A percentile compares a stretch with the other conserved stretches of the same genome.
Evolutionary conservation across 1,140 invertebrate species (phyloP).

Genomic region (Scaptomyza montana): DNA sequence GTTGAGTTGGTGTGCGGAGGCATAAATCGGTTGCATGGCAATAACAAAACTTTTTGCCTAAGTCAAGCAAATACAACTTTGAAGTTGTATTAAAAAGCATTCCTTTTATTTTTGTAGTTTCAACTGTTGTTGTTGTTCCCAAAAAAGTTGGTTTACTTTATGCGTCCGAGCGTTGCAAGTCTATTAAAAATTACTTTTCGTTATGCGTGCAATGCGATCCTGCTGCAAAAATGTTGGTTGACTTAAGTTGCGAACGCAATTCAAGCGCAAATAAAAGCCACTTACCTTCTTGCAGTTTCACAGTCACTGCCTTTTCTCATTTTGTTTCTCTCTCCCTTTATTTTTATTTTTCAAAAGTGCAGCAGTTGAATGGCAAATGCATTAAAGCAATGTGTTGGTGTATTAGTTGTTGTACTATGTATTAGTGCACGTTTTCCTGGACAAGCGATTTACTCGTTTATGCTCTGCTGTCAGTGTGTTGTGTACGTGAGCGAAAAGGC

Average conservation of each 20-base stretch:
- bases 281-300: constrained; percentile 19
- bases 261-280: constrained; percentile 12
- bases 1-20: neutral
- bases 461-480: neutral
- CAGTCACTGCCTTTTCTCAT: neutral
- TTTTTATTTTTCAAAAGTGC: neutral
- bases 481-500: neutral
- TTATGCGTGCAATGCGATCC: constrained; percentile 2
- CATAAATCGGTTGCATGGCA: constrained; percentile 15
- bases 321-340: neutral
- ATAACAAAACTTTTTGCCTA: constrained; percentile 67
- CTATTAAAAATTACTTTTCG: constrained; percentile 72
- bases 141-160: constrained; percentile 56
- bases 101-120: constrained; percentile 22
- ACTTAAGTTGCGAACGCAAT: constrained; percentile 11
- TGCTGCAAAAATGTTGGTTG: constrained; percentile 7
- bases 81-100: constrained; percentile 71
- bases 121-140: constrained; percentile 33
- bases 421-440: too few relatives aligned
- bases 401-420: neutral
- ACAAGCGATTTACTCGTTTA: too few relatives aligned
- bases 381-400: neutral
- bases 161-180: constrained; percentile 63
- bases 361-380: constrained; percentile 1
- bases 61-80: constrained; percentile 76